Evolutionary conservation across 2,797 vertebrate species (phyloP).

Genomic region (Rhinella marina): DNA sequence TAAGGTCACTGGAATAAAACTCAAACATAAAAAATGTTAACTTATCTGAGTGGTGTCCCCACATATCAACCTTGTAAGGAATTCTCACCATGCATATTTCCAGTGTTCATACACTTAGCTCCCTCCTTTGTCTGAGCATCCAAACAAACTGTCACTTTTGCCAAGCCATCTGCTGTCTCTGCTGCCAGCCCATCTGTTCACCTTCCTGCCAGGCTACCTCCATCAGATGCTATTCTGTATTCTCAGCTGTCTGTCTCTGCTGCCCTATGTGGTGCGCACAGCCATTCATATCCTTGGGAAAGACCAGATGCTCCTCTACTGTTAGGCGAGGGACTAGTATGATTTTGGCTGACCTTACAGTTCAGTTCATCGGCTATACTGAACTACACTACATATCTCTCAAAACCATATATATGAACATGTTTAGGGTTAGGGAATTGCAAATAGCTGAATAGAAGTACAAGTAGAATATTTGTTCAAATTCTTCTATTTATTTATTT

Average conservation of each 20-base stretch:
- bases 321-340: constrained; percentile 11
- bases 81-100: constrained; percentile 11
- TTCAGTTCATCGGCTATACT: background rate
- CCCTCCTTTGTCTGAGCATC: constrained; percentile 44
- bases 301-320: constrained; percentile 38
- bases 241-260: constrained; percentile 33
- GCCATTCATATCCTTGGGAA: background rate
- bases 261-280: constrained; percentile 19
- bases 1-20: background rate
- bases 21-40: background rate
- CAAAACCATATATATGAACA: background rate
- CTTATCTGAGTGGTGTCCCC: background rate
- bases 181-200: constrained; percentile 60
- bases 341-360: constrained; percentile 8
- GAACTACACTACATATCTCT: background rate
- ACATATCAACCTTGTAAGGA: background rate
- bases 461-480: background rate
- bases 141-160: constrained; percentile 44
- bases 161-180: constrained; percentile 62
- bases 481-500: too few species aligned
- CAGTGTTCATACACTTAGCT: constrained; percentile 10
- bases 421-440: background rate
- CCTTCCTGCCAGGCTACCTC: constrained; percentile 20
- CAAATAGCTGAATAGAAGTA: background rate
- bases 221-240: constrained; percentile 40